Conservation (phyloP, 2,888 invertebrate species). For the Mimumesa dahlbomi region DNA sequence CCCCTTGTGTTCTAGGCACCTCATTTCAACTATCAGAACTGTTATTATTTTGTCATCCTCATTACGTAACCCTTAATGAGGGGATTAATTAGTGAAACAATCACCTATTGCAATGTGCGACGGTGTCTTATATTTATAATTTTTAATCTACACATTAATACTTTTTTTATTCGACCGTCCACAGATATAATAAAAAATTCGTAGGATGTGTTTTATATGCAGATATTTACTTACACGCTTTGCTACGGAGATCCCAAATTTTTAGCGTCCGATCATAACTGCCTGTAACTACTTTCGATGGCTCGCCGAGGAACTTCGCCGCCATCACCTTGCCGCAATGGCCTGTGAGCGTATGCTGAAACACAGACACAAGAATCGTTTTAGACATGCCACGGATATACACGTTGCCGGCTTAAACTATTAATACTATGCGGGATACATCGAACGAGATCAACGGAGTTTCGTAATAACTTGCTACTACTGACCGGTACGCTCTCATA, state of each 20-base stretch:
- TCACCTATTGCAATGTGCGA: too few species aligned
- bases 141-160: too few species aligned
- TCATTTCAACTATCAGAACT: too few species aligned
- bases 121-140: too few species aligned
- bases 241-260: slow-evolving; percentile 98
- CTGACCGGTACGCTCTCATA: background rate
- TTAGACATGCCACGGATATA: slow-evolving; percentile 21
- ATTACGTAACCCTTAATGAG: too few species aligned
- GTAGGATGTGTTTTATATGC: too few species aligned
- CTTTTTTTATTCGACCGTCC: too few species aligned
- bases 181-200: too few species aligned
- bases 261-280: slow-evolving; percentile 99
- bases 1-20: too few species aligned
- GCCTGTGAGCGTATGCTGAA: slow-evolving; percentile 94
- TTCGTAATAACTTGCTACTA: background rate
- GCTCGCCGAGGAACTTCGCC: slow-evolving; percentile 96
- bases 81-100: too few species aligned
- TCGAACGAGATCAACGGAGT: background rate
- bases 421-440: background rate
- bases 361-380: slow-evolving; percentile 72
- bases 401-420: background rate
- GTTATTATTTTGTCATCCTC: too few species aligned
- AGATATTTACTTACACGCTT: slow-evolving; percentile 88
- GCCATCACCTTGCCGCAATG: slow-evolving; percentile 99
- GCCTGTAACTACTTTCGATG: slow-evolving; percentile 96